Base-by-base conservation (phyloP, 2,888 invertebrate genomes). In the Drosophila nr. perissopoda region DNA sequence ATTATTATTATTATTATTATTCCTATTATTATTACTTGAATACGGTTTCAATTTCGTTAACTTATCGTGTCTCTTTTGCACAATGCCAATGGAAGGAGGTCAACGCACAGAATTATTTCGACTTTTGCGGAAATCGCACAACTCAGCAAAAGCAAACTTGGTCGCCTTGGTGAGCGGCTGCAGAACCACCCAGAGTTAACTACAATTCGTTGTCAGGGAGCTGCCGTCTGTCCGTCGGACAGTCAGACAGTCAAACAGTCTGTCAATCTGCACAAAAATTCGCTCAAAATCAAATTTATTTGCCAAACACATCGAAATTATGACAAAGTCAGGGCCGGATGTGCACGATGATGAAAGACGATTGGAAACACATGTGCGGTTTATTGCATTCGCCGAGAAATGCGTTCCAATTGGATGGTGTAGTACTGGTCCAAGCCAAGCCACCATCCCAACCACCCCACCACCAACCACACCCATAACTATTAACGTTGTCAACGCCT, bases 251-350 rank as follows among this genome's bases (percentile, higher is more conserved):
- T 58, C 77, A 67, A 56, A 49, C 73, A 69, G 66, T 66, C 66
- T 68, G 82, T 88, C 84, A 88, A 82, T 86, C 86, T 76, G 31
- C 58, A 64, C 79, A 66, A 63, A 76, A 74, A 70, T 84, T 79
- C 82, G 85, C 85, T 79, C 70, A 76, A 85, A 85, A 89, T 85
- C 83, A 89, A 89, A 85, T 89, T 86, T 88, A 86, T 87, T 86
- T 86, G 84, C 74, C 81, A 89, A 80, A 83, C 89, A 68, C 90
- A 81, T 75, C 64, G 74, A 90, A 86, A 90, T 90, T 86, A 90
- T 90, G 86, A 77, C 68, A 73, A 33, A 33, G 33, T 33, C 33
- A 1, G 33, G 33, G 33, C 27, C 31, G 58, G 53, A 54, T 6
- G 46, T 10, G 56, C 34, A 54, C 7, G 33, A 11, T n/a, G 16